Conservation (phyloP, 2,888 invertebrate genomes). For the Stegophylla sp. region DNA sequence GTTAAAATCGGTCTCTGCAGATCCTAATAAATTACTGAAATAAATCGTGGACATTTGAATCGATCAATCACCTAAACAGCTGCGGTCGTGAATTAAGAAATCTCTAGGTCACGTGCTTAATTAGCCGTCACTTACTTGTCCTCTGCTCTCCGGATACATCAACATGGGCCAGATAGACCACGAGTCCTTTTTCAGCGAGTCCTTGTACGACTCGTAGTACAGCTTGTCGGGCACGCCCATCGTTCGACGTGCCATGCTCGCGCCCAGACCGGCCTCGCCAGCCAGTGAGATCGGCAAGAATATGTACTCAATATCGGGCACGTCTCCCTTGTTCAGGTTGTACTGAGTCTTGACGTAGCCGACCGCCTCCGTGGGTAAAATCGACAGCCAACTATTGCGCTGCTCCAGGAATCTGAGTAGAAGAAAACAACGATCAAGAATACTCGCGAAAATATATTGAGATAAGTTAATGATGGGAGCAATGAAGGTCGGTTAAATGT, state of each 20-base stretch:
- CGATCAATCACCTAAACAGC: no score
- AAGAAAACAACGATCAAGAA: no score
- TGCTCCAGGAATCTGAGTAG: conserved; percentile 34
- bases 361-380: conserved; percentile 66
- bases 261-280: conserved; percentile 61
- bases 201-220: conserved; percentile 63
- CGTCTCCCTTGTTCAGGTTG: conserved; percentile 63
- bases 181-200: conserved; percentile 62
- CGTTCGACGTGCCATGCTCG: conserved; percentile 60
- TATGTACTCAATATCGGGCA: conserved; percentile 63
- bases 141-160: conserved; percentile 62
- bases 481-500: no score
- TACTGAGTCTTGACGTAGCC: conserved; percentile 65
- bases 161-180: conserved; percentile 63
- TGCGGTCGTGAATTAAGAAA: no score
- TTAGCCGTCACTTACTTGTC: no score
- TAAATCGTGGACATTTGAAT: no score
- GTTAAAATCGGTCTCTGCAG: no score
- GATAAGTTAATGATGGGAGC: no score
- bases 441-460: no score
- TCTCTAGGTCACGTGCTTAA: no score
- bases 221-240: conserved; percentile 62
- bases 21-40: no score
- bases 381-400: conserved; percentile 64
- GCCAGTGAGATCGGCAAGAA: conserved; percentile 61